Base-by-base conservation (phyloP, 2,113 vertebrate species). In the Brachyhypopomus gauderio region DNA sequence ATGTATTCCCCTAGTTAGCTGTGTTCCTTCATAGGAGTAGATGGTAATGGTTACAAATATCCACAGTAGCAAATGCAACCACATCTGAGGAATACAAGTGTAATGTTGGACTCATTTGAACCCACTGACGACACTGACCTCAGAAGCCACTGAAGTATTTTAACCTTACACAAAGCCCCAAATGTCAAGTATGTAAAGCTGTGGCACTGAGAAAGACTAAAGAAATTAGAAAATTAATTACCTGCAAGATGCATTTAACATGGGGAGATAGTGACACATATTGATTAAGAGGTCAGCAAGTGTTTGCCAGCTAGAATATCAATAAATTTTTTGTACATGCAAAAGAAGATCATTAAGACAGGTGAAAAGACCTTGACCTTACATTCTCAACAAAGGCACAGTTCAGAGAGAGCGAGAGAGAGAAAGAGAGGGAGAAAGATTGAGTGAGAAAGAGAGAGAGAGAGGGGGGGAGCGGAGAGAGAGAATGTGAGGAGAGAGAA, bases 241-340 rank as follows among this genome's bases (percentile, higher is more conserved):
- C 88, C 88, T 73, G 86, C 80, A 89, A 88, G 89, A 89, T 88
- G 89, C 77, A 88, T 91, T 92, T 91, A 91, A 90, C 85, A 87
- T 86, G 76, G 82, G 86, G 89, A 92, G 88, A 89, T 93, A 89
- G 92, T 89, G 90, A 91, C 90, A 92, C 90, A 88, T 92, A 94
- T 95, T 95, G 95, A 96, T 96, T 94, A 95, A 95, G 93, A 92
- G 94, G 93, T 89, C 90, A 82, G 90, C 89, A 92, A 89, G 78
- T 94, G 93, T 94, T 94, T 93, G 93, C 94, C 93, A 93, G 92
- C 89, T 93, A 90, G 93, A 94, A 94, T 95, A 94, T 94, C 92
- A 95, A 92, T 93, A 89, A 84, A 92, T 95, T 92, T 92, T 69
- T 89, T 89, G 89, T 88, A 85, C 84, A 91, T 91, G 89, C 89